phyloP scores from a whole-genome alignment of 1,140 invertebrate species.

The Nixonia krombeini region DNA sequence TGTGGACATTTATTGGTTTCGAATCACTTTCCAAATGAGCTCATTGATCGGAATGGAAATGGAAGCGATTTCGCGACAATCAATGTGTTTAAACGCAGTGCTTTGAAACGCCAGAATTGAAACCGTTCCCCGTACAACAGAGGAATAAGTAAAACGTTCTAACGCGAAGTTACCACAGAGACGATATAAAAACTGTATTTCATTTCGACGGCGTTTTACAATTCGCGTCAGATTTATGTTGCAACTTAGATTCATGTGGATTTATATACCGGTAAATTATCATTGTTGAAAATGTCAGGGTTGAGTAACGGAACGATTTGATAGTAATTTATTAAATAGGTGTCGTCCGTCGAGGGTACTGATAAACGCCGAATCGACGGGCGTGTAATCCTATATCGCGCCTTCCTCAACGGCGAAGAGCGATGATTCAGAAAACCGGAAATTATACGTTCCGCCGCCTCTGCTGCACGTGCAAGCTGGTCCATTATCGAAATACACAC shows the following conservation, averaged over 20 bases:
- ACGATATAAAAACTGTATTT: too few relatives aligned
- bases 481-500: conserved; percentile 19
- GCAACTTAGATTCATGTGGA: too few relatives aligned
- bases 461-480: conserved; percentile 18
- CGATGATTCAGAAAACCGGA: conserved; percentile 55
- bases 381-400: conserved; percentile 12
- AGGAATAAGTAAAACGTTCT: too few relatives aligned
- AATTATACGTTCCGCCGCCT: conserved; percentile 33
- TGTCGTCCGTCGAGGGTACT: background rate
- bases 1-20: background rate
- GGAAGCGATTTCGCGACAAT: background rate
- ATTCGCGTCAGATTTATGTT: too few relatives aligned
- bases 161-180: too few relatives aligned
- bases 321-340: too few relatives aligned
- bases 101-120: too few relatives aligned
- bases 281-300: too few relatives aligned
- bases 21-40: background rate
- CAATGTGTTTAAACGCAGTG: background rate
- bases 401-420: conserved; percentile 46
- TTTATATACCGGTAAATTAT: too few relatives aligned
- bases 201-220: too few relatives aligned
- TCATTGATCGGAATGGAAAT: background rate
- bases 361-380: conserved; percentile 2
- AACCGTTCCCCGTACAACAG: too few relatives aligned
- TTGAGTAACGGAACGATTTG: too few relatives aligned